These are phyloP conservation scores for Heteropelma amictum DNA, from an alignment of 2,888 invertebrate species.

Conservation along the genomic window DNA sequence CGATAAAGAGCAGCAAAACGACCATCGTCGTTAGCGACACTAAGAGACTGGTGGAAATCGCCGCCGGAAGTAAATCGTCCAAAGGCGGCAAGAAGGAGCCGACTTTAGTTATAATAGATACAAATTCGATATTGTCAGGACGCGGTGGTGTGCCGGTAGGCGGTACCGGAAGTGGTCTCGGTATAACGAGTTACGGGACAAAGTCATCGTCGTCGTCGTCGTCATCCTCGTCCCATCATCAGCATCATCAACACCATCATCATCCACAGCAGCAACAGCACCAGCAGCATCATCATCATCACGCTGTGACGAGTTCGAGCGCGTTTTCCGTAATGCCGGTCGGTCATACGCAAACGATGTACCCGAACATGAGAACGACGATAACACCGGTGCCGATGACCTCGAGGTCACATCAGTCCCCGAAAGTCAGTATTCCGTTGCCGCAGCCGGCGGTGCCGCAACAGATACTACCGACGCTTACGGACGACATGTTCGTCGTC, in stretches of 20 bases:
- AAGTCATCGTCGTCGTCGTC: slow-evolving; percentile 16
- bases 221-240: slow-evolving; percentile 62
- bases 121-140: slow-evolving; percentile 85
- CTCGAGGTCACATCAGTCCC: slow-evolving; percentile 68
- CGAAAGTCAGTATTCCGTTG: slow-evolving; percentile 61
- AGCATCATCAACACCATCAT: slow-evolving; percentile 62
- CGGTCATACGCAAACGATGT: slow-evolving; percentile 83
- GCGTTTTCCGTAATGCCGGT: slow-evolving; percentile 79
- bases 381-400: slow-evolving; percentile 80
- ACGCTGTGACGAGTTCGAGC: slow-evolving; percentile 69
- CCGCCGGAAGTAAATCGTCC: slow-evolving; percentile 80
- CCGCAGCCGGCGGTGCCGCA: slow-evolving; percentile 70
- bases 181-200: neutral
- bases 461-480: slow-evolving; percentile 88
- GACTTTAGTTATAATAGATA: slow-evolving; percentile 88
- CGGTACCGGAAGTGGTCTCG: slow-evolving; percentile 66
- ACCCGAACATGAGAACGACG: slow-evolving; percentile 82
- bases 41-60: slow-evolving; percentile 85
- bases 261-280: slow-evolving; percentile 67
- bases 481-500: slow-evolving; percentile 95
- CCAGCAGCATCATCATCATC: slow-evolving; percentile 65
- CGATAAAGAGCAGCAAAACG: slow-evolving; percentile 73
- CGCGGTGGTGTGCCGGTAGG: slow-evolving; percentile 81
- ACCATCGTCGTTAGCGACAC: slow-evolving; percentile 86
- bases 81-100: slow-evolving; percentile 84